These are phyloP conservation scores for Paramormyrops kingsleyae DNA, from an alignment of 2,113 vertebrate genomes.

Conservation along the genomic window DNA sequence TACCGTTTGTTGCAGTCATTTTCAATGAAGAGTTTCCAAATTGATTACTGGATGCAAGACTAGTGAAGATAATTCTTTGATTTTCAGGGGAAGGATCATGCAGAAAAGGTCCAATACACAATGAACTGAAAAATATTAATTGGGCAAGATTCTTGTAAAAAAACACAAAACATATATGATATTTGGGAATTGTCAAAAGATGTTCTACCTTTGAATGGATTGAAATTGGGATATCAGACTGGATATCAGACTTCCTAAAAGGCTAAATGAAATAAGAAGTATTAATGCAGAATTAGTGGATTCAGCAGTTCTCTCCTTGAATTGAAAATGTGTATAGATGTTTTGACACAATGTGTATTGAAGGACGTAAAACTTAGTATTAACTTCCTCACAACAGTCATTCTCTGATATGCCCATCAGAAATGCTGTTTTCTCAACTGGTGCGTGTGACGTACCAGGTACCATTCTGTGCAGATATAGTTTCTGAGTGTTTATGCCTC, in stretches of 20 bases:
- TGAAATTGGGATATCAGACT: neutral
- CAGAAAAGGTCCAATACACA: neutral
- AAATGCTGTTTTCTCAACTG: neutral
- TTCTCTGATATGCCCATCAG: neutral
- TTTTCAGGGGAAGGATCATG: neutral
- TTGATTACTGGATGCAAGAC: neutral
- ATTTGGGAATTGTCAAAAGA: neutral
- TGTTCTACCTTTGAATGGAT: neutral
- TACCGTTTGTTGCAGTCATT: neutral
- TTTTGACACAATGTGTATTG: neutral
- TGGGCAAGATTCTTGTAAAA: neutral
- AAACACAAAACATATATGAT: neutral
- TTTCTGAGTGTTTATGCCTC: neutral
- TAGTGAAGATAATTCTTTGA: neutral
- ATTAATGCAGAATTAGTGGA: neutral
- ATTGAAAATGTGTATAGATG: neutral
- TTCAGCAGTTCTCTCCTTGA: neutral
- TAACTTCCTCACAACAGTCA: neutral
- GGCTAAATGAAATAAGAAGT: neutral
- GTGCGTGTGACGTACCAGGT: neutral
- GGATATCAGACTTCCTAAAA: neutral
- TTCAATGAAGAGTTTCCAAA: neutral
- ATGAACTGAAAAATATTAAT: neutral
- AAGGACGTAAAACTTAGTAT: neutral
- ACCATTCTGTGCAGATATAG: conserved; percentile 13